phyloP scores from a whole-genome alignment of 2,888 invertebrate species.

The Eupithecia vulgata region DNA sequence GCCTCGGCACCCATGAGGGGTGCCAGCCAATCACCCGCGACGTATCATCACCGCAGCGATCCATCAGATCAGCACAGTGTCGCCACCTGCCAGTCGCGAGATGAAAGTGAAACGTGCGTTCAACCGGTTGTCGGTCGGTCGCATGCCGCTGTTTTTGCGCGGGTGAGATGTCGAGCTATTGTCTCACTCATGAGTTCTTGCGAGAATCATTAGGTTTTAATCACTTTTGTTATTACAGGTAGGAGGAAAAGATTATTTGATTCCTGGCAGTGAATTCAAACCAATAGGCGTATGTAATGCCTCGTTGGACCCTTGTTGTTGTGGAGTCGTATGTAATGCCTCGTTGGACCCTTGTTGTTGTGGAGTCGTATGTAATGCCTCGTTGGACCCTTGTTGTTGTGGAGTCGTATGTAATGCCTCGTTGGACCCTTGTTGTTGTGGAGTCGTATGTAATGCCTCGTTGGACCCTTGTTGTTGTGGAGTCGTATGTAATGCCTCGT shows the following conservation, averaged over 20 bases:
- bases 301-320: neutral
- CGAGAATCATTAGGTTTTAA: conserved; percentile 27
- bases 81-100: conserved; percentile 64
- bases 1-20: too few species aligned
- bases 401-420: too few species aligned
- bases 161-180: conserved; percentile 29
- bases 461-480: too few species aligned
- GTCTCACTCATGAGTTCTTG: conserved; percentile 33
- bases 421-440: too few species aligned
- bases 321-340: too few species aligned
- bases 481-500: too few species aligned
- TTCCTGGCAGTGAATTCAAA: neutral
- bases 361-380: too few species aligned
- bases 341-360: too few species aligned
- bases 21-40: conserved; percentile 31
- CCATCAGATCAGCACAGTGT: conserved; percentile 57
- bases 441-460: too few species aligned
- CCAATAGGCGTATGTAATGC: neutral
- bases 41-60: conserved; percentile 31
- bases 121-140: conserved; percentile 44
- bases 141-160: conserved; percentile 39
- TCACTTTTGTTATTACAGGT: neutral
- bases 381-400: too few species aligned
- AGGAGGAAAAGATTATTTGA: neutral
- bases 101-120: conserved; percentile 77